Conservation (phyloP, 2,888 invertebrate species). For the Caprella mutica region DNA sequence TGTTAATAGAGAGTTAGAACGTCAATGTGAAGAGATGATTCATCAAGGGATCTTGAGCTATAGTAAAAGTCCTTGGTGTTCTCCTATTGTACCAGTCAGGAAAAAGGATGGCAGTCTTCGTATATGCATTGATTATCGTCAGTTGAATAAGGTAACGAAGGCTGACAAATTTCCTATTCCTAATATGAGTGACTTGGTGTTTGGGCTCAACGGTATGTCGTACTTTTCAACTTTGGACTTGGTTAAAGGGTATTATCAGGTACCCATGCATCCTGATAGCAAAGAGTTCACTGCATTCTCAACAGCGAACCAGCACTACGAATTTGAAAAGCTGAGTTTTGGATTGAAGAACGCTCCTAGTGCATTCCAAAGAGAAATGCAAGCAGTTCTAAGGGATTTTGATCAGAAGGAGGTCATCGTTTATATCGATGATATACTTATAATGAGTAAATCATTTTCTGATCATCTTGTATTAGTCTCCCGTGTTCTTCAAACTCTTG, state of each 20-base stretch:
- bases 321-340: neutral
- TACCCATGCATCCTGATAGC: neutral
- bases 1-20: no score
- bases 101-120: neutral
- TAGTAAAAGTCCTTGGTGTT: no score
- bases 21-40: no score
- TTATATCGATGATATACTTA: neutral
- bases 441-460: neutral
- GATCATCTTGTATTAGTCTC: neutral
- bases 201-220: constrained; percentile 1
- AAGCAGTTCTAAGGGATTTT: neutral
- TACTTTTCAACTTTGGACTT: constrained; percentile 5
- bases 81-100: neutral
- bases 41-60: no score
- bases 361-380: constrained; percentile 1
- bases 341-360: neutral
- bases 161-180: neutral
- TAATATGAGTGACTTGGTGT: neutral
- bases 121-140: neutral
- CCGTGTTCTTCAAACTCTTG: neutral
- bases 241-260: neutral
- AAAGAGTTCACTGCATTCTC: neutral
- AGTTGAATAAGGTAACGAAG: neutral
- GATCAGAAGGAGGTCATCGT: neutral
- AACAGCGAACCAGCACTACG: neutral